phyloP scores from a whole-genome alignment of 2,797 vertebrate genomes.

The Microctenopoma lineatum region DNA sequence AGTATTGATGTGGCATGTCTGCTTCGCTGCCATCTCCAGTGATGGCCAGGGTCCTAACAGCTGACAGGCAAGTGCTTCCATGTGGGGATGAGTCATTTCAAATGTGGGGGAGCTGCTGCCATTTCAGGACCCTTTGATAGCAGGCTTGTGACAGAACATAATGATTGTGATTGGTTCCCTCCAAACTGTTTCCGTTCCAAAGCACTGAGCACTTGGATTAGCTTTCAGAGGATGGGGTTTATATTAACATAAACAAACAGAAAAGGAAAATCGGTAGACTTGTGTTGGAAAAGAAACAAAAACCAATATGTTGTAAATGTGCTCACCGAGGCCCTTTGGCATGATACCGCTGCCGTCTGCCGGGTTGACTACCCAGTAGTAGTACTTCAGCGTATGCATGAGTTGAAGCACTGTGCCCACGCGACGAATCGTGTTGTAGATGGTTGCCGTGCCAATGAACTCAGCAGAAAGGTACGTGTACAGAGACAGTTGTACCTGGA shows the following conservation, averaged over 20 bases:
- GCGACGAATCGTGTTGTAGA: constrained; percentile 92
- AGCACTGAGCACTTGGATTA: constrained; percentile 34
- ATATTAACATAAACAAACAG: constrained; percentile 20
- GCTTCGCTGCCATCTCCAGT: constrained; percentile 62
- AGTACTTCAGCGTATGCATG: constrained; percentile 95
- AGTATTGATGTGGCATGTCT: constrained; percentile 69
- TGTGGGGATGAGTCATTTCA: constrained; percentile 69
- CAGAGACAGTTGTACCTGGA: constrained; percentile 91
- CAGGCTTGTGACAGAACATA: constrained; percentile 44
- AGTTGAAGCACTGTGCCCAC: constrained; percentile 94
- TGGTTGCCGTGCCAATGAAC: constrained; percentile 93
- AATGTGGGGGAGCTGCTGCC: constrained; percentile 58
- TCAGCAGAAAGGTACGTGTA: constrained; percentile 96
- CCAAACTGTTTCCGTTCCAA: constrained; percentile 33
- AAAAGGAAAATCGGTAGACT: neutral
- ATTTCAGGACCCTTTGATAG: constrained; percentile 57
- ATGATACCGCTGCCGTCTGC: constrained; percentile 89
- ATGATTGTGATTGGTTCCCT: constrained; percentile 47
- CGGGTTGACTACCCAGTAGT: constrained; percentile 95
- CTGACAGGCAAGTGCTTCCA: constrained; percentile 69
- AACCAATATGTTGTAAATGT: constrained; percentile 7
- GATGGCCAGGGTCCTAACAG: constrained; percentile 64
- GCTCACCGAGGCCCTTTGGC: constrained; percentile 90
- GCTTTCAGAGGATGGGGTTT: constrained; percentile 22
- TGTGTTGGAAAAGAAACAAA: neutral